A percentile compares a stretch with the other conserved stretches of the same genome.
phyloP scores from a whole-genome alignment of 2,113 vertebrate species.

The Rhinopithecus roxellana region DNA sequence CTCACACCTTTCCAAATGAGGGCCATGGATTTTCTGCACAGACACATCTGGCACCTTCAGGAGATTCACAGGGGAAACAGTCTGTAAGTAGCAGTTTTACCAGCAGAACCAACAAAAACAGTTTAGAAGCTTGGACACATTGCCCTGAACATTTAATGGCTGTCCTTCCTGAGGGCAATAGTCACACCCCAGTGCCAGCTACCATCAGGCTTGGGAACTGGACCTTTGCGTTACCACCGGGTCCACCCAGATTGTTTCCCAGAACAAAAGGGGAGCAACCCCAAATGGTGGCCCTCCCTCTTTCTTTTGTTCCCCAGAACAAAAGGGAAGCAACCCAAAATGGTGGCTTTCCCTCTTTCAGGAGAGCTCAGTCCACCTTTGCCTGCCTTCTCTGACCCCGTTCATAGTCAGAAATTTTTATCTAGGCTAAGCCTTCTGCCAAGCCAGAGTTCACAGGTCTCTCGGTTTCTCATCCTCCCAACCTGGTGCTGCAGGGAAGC shows the following conservation, averaged over 20 bases:
- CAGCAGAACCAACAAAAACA: neutral
- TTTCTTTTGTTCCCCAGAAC: neutral
- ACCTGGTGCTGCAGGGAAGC: neutral
- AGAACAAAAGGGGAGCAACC: neutral
- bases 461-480: neutral
- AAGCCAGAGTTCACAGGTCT: neutral
- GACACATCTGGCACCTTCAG: neutral
- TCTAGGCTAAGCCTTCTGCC: neutral
- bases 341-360: neutral
- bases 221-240: rapidly evolving
- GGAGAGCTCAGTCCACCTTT: too few species aligned
- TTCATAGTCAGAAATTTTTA: neutral
- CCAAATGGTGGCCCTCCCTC: neutral
- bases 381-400: neutral
- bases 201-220: neutral
- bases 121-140: too few species aligned
- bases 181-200: rapidly evolving
- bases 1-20: neutral
- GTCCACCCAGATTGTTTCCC: neutral
- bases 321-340: neutral
- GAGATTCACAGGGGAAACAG: neutral
- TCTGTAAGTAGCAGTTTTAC: too few species aligned
- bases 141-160: rapidly evolving
- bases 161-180: neutral
- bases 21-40: too few species aligned